A percentile compares a stretch with the other conserved stretches of the same genome.
Evolutionary conservation across 1,140 invertebrate species (phyloP).

Genomic region (Zaprionus africanus): DNA sequence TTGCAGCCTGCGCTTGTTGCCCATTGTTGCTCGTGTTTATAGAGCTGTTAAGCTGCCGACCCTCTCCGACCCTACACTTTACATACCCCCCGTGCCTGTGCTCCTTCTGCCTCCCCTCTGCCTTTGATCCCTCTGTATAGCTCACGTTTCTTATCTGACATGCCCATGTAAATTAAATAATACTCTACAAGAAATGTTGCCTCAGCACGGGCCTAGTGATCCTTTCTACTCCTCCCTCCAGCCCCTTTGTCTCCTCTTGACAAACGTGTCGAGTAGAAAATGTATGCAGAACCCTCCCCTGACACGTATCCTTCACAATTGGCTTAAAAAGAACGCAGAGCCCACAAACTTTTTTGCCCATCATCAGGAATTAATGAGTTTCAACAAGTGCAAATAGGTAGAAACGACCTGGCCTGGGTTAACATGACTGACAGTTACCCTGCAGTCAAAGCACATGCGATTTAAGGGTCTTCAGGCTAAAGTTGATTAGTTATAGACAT

Average conservation of each 20-base stretch:
- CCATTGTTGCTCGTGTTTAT: slow-evolving; percentile 29
- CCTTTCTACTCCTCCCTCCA: neutral
- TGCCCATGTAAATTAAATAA: slow-evolving; percentile 34
- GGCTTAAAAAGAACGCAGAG: slow-evolving; percentile 10
- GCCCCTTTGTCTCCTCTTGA: neutral
- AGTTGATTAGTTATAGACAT: no score
- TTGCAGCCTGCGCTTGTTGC: slow-evolving; percentile 9
- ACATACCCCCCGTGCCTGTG: neutral
- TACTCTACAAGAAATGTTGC: slow-evolving; percentile 6
- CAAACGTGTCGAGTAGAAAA: slow-evolving; percentile 13
- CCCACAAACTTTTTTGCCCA: slow-evolving; percentile 27
- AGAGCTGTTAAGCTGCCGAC: slow-evolving; percentile 31
- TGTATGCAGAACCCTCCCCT: neutral
- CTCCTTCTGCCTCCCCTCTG: neutral
- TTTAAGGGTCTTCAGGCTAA: no score
- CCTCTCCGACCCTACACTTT: no score
- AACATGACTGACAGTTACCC: neutral
- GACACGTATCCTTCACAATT: slow-evolving; percentile 34
- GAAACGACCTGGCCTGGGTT: neutral
- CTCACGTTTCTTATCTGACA: slow-evolving; percentile 15
- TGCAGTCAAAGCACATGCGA: neutral
- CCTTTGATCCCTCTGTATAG: neutral
- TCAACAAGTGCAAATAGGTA: slow-evolving; percentile 36
- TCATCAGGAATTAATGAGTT: slow-evolving; percentile 42
- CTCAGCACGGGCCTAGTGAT: neutral